Conservation (phyloP, 2,113 vertebrate genomes). For the Odontophorus gujanensis region DNA sequence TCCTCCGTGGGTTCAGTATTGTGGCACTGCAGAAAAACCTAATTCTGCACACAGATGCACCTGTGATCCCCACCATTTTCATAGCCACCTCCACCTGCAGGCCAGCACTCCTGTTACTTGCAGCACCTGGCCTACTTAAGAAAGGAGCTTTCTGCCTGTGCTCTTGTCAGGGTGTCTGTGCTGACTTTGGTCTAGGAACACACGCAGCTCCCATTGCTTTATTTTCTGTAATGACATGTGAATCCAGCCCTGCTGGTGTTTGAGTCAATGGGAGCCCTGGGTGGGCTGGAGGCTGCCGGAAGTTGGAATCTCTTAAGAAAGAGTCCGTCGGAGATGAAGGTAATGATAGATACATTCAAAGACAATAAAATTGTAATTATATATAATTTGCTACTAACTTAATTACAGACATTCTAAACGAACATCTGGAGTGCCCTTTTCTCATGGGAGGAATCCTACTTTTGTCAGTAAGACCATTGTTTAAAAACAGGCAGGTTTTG, state of each 20-base stretch:
- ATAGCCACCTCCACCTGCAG: not conserved
- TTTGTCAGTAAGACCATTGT: not conserved
- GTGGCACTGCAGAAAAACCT: not conserved
- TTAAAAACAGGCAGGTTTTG: not conserved
- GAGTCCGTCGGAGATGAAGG: not conserved
- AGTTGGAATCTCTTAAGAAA: not conserved
- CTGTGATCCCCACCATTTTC: not conserved
- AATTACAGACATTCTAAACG: not conserved
- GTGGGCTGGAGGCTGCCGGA: not conserved
- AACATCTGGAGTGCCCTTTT: not conserved
- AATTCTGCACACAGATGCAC: not conserved
- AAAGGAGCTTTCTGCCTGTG: not conserved
- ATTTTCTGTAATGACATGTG: not conserved
- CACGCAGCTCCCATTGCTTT: not conserved
- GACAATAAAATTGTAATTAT: not conserved
- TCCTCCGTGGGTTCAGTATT: not conserved
- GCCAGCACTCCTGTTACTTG: not conserved
- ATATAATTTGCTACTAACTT: not conserved
- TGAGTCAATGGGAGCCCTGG: not conserved
- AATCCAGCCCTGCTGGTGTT: not conserved
- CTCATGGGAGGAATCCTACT: not conserved
- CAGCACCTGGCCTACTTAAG: not conserved
- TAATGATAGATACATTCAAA: not conserved
- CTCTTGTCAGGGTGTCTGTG: not conserved
- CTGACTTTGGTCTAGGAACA: not conserved